phyloP scores from a whole-genome alignment of 2,113 vertebrate genomes.

The Sturnira hondurensis region DNA sequence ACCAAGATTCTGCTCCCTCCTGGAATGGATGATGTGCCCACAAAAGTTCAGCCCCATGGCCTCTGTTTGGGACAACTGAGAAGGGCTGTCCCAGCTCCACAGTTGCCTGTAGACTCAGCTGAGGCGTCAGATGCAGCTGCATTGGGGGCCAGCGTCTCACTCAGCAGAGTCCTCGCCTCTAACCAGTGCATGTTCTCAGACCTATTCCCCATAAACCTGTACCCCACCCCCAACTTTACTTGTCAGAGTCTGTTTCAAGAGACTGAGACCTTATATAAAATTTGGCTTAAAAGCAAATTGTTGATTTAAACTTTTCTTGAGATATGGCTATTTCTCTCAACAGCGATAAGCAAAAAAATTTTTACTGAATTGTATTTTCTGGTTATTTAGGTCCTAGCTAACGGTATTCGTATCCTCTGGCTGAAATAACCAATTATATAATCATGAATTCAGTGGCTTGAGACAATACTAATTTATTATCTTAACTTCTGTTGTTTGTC shows the following conservation, averaged over 20 bases:
- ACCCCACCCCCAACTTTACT: no score
- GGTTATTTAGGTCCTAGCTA: not conserved
- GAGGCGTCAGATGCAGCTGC: not conserved
- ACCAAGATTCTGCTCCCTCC: not conserved
- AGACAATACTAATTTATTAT: not conserved
- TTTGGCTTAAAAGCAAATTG: not conserved
- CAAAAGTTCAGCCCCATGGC: not conserved
- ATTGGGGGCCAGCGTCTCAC: not conserved
- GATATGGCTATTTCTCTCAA: not conserved
- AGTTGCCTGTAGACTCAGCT: not conserved
- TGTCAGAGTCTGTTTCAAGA: not conserved
- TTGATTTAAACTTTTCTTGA: conserved; percentile 12
- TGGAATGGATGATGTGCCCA: not conserved
- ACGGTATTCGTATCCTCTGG: not conserved
- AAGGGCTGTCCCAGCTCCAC: not conserved
- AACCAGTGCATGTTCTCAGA: not conserved
- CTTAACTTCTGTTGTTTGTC: not conserved
- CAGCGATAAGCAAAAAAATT: not conserved
- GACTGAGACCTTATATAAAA: not conserved
- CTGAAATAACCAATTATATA: not conserved
- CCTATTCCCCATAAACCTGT: not conserved
- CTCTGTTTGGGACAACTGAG: not conserved
- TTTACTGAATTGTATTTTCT: not conserved
- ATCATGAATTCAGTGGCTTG: not conserved
- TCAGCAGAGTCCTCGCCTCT: not conserved